Conservation (phyloP, 1,140 invertebrate species). For the Whitmania pigra region DNA sequence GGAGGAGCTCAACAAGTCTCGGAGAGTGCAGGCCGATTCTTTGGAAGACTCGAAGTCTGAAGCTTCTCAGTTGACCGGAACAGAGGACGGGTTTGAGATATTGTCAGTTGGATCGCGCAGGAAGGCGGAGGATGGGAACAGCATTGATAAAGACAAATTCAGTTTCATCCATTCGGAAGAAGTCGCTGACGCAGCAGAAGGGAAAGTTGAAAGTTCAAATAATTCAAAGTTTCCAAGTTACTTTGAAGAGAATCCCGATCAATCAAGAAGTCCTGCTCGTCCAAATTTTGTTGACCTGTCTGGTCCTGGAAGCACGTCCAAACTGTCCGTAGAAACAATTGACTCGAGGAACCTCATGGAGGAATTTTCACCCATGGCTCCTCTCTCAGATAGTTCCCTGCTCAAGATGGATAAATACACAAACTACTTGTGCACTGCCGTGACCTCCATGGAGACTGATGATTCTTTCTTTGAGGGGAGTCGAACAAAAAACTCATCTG, state of each 20-base stretch:
- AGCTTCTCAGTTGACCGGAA: too few relatives aligned
- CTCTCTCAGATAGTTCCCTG: background rate
- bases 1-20: background rate
- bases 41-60: too few relatives aligned
- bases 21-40: too few relatives aligned
- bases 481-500: too few relatives aligned
- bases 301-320: background rate
- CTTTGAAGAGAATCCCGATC: background rate
- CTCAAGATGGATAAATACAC: constrained; percentile 7
- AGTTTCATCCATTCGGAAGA: too few relatives aligned
- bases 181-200: too few relatives aligned
- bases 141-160: too few relatives aligned
- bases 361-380: background rate
- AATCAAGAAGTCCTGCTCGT: background rate
- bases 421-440: background rate
- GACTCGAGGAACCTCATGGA: background rate
- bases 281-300: too few relatives aligned
- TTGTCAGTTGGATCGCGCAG: too few relatives aligned
- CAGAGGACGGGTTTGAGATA: too few relatives aligned
- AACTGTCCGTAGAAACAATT: background rate
- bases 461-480: background rate
- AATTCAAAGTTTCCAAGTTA: background rate
- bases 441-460: background rate
- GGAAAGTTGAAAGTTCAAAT: background rate
- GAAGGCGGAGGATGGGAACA: too few relatives aligned